Evolutionary conservation across 2,113 vertebrate genomes (phyloP).

Genomic region (Camelus dromedarius): DNA sequence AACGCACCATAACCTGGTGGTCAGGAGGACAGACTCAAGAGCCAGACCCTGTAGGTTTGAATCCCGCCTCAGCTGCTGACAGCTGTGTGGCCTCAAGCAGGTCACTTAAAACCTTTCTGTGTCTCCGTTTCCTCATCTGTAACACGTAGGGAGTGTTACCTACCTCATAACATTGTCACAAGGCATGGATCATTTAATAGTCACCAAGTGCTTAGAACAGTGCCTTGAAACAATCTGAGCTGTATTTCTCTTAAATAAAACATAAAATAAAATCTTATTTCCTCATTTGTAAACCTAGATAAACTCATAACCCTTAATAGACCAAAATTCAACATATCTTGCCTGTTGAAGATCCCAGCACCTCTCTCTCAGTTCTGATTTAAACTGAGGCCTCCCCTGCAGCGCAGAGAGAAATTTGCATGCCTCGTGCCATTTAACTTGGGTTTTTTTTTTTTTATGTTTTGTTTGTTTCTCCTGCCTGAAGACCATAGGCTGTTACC

Average conservation of each 20-base stretch:
- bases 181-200: not conserved
- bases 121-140: not conserved
- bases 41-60: not conserved
- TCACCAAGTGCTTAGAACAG: not conserved
- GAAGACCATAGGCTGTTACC: not conserved
- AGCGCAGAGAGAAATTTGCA: not conserved
- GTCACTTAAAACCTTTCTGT: not conserved
- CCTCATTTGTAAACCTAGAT: not conserved
- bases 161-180: not conserved
- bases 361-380: not conserved
- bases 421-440: not conserved
- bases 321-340: not conserved
- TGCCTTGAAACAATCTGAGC: not conserved
- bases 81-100: not conserved
- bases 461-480: not conserved
- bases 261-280: not conserved
- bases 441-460: not conserved
- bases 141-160: not conserved
- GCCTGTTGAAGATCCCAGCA: not conserved
- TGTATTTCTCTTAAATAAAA: not conserved
- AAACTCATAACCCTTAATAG: not conserved
- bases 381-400: not conserved
- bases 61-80: not conserved
- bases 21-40: not conserved
- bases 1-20: not conserved